These are phyloP conservation scores for Dastarcus helophoroides DNA, from an alignment of 2,888 invertebrate species.

Conservation along the genomic window DNA sequence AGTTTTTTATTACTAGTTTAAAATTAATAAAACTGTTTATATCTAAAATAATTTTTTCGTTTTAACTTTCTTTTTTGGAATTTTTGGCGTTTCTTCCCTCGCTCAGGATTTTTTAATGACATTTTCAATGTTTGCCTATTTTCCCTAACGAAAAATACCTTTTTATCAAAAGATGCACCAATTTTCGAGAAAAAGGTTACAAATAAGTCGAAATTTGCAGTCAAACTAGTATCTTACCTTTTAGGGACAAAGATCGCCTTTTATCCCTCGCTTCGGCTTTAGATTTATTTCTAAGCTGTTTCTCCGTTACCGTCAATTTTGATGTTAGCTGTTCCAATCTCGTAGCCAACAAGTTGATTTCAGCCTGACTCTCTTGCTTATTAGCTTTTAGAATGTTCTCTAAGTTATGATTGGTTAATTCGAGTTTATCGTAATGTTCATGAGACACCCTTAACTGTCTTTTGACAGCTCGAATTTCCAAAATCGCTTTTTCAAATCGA, in stretches of 20 bases:
- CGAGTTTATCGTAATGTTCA: constrained; percentile 66
- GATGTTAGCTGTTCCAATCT: constrained; percentile 74
- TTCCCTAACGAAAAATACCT: no score
- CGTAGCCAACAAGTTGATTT: constrained; percentile 69
- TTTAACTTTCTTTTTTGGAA: no score
- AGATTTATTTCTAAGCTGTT: constrained; percentile 69
- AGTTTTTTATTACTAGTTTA: no score
- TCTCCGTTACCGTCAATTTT: constrained; percentile 70
- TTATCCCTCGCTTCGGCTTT: constrained; percentile 72
- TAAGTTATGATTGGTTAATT: constrained; percentile 64
- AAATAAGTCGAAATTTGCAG: no score
- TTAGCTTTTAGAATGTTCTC: constrained; percentile 58
- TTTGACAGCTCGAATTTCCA: constrained; percentile 74
- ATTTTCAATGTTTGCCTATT: no score
- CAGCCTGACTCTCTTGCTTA: constrained; percentile 54
- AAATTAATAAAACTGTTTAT: no score
- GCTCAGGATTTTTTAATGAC: no score
- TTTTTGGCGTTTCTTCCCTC: no score
- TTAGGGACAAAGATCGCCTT: constrained; percentile 68
- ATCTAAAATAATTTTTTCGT: no score
- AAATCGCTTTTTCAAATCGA: constrained; percentile 70
- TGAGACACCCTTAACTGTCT: constrained; percentile 69
- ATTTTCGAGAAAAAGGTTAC: no score
- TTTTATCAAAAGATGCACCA: no score
- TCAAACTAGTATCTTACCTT: no score